Evolutionary conservation across 2,888 invertebrate genomes (phyloP).

Genomic region (Caenorhabditis doughertyi): DNA sequence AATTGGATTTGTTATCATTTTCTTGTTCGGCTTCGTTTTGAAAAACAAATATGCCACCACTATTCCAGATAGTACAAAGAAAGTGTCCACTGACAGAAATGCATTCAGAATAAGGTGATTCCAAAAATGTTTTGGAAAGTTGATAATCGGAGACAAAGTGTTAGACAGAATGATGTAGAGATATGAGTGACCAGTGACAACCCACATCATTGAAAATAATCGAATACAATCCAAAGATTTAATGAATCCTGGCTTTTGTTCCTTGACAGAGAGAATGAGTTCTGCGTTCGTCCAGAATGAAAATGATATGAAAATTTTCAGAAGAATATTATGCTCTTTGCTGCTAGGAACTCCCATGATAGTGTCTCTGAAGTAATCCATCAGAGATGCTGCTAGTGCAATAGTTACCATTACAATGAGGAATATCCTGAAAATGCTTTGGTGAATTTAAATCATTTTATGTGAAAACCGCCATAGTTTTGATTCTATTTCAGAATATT

Average conservation of each 20-base stretch:
- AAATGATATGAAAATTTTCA: conserved; percentile 49
- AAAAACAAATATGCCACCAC: conserved; percentile 74
- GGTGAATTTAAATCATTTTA: neutral
- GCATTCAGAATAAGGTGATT: conserved; percentile 61
- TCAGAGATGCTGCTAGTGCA: conserved; percentile 5
- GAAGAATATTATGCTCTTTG: neutral
- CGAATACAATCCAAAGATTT: conserved; percentile 71
- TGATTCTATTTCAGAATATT: neutral
- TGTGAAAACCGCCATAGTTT: too few species aligned
- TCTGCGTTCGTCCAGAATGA: conserved; percentile 64
- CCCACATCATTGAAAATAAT: conserved; percentile 74
- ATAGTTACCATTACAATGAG: conserved; percentile 30
- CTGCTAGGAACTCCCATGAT: conserved; percentile 5
- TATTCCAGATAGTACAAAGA: conserved; percentile 74
- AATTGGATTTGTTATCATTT: conserved; percentile 46
- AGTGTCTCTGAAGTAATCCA: conserved; percentile 33
- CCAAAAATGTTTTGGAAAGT: conserved; percentile 30
- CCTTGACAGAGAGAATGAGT: conserved; percentile 38
- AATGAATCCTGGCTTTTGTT: conserved; percentile 66
- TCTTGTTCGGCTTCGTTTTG: conserved; percentile 34
- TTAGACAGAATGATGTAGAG: conserved; percentile 16
- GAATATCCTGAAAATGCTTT: conserved; percentile 23
- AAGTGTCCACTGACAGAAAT: conserved; percentile 73
- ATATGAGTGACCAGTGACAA: conserved; percentile 66
- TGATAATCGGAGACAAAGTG: conserved; percentile 6